Evolutionary conservation across 2,888 invertebrate species (phyloP), one percentile per base, ranked within the genome.

Genomic region (Epiblema foenella): DNA sequence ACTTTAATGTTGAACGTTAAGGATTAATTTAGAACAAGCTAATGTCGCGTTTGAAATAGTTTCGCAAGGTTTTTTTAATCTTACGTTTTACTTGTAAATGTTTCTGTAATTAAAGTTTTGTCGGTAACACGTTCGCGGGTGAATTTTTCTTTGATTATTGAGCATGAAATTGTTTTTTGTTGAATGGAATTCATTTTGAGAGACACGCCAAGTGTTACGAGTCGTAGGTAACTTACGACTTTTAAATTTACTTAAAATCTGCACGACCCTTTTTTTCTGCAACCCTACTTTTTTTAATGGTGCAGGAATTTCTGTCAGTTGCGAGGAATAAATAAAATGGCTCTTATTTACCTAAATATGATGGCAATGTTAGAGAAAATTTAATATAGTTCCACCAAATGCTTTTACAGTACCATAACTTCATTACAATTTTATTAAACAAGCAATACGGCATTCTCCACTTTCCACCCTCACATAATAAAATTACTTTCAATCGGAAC

Each of bases 131-230:
- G 64, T 54, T 64, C 39, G 54, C 52, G 52, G 18, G 37, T 39
- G 64, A 54, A 54, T 54, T 64, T 54, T 33, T 24, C 54, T 64
- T 64, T 64, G 64, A 39, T 64, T 64, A 54, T 54, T 39, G 54
- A 64, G 52, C 64, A 64, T 64, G 64, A 64, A 64, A 64, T 54
- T 54, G 64, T 64, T 64, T 64, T 64, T 64, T 54, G 64, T 54
- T 7, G 11, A 9, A 24, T 10, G 54, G 52, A 54, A 52, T 64
- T 64, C 20, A 37, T 63, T 39, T 54, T 64, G 39, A 63, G 20
- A 20, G 52, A 63, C 64, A 64, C 33, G 63, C 33, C 9, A 37
- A 37, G 24, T 17, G n/a, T 5, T 46, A 46, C 24, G 11, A 37
- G n/a, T 18, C 15, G n/a, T n/a, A n/a, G 2, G 33, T 46, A 46